Conservation (phyloP, 2,113 vertebrate species). For the Siniperca knerii region DNA sequence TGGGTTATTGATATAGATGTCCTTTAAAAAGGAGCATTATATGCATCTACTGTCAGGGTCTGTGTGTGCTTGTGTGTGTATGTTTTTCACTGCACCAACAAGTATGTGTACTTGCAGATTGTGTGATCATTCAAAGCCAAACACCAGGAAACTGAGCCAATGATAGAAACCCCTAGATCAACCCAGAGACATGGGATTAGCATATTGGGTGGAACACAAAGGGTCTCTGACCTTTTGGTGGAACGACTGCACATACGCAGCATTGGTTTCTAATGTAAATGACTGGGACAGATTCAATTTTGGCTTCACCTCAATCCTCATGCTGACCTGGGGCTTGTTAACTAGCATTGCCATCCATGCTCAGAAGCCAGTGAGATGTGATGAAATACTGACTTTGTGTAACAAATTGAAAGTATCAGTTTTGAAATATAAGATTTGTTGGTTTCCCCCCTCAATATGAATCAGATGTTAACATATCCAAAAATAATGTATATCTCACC, state of each 20-base stretch:
- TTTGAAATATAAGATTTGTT: neutral
- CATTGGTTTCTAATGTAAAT: constrained; percentile 50
- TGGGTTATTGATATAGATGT: constrained; percentile 26
- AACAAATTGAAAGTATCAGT: neutral
- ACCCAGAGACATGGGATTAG: constrained; percentile 38
- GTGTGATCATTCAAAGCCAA: constrained; percentile 47
- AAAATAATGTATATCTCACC: neutral
- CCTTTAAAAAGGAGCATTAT: constrained; percentile 13
- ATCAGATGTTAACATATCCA: neutral
- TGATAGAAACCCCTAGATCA: constrained; percentile 35
- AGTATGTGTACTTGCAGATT: neutral
- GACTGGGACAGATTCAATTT: constrained; percentile 35
- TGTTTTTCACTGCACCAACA: constrained; percentile 19
- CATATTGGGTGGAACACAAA: constrained; percentile 51
- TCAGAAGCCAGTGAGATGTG: constrained; percentile 6
- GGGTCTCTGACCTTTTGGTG: constrained; percentile 47
- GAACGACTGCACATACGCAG: constrained; percentile 27
- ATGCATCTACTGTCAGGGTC: neutral
- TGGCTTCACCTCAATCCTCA: constrained; percentile 47
- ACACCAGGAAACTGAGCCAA: constrained; percentile 45
- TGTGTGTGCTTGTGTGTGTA: neutral
- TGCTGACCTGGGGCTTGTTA: constrained; percentile 32
- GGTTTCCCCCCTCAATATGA: neutral
- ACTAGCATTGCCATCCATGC: constrained; percentile 12
- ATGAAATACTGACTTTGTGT: constrained; percentile 23